Conservation (phyloP, 2,113 vertebrate genomes). For the Coptodon rendalli region DNA sequence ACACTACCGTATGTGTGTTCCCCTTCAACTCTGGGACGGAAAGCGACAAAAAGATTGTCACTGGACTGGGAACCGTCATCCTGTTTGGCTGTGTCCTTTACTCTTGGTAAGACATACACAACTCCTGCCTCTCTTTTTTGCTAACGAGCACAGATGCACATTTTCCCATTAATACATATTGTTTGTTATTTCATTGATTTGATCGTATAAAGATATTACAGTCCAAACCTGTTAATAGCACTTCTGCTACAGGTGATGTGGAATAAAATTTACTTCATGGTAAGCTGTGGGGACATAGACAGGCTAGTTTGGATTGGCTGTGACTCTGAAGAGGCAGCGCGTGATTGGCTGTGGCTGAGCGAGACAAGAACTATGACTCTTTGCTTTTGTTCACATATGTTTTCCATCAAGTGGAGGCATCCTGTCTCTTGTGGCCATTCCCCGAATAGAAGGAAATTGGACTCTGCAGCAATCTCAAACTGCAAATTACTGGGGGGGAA, state of each 20-base stretch:
- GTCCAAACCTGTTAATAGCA: not conserved
- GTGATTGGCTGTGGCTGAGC: slow-evolving; percentile 19
- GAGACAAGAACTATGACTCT: not conserved
- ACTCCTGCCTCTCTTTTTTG: not conserved
- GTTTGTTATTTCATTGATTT: not conserved
- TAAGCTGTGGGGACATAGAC: not conserved
- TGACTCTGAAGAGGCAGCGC: not conserved
- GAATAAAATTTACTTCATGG: not conserved
- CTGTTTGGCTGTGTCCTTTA: slow-evolving; percentile 88
- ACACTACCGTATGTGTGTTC: slow-evolving; percentile 85
- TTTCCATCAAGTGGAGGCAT: slow-evolving; percentile 55
- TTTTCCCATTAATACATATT: not conserved
- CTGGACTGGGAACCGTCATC: slow-evolving; percentile 78
- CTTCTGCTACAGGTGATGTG: not conserved
- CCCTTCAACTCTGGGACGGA: slow-evolving; percentile 77
- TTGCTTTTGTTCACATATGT: slow-evolving; percentile 54
- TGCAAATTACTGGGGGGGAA: slow-evolving; percentile 7
- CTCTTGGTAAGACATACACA: slow-evolving; percentile 79
- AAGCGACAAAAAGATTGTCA: slow-evolving; percentile 84
- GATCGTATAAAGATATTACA: not conserved
- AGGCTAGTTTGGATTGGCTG: slow-evolving; percentile 29
- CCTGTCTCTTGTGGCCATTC: slow-evolving; percentile 40
- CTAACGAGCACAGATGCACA: not conserved
- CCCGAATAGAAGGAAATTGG: slow-evolving; percentile 2
- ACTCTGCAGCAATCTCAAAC: slow-evolving; percentile 20